Evolutionary conservation across 2,888 invertebrate species (phyloP).

Genomic region (Melanostoma scalare): DNA sequence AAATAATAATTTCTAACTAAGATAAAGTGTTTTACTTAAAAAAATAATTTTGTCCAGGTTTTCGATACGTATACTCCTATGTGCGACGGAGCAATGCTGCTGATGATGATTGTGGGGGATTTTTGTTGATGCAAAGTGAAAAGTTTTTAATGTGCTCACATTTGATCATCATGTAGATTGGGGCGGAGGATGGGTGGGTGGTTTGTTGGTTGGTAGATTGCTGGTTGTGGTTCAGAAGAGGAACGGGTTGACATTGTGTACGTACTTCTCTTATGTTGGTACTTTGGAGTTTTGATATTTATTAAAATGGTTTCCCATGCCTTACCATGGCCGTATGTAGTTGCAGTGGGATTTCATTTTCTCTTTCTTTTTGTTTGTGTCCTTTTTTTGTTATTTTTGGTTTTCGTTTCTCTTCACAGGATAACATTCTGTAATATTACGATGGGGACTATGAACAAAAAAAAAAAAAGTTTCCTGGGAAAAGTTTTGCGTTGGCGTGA

Average conservation of each 20-base stretch:
- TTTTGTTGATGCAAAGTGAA: constrained; percentile 66
- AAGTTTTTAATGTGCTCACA: constrained; percentile 68
- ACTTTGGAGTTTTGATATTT: constrained; percentile 50
- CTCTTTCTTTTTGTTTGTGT: constrained; percentile 3
- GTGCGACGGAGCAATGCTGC: not conserved
- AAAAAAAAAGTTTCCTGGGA: no score
- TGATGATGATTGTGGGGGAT: constrained; percentile 57
- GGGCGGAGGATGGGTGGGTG: constrained; percentile 28
- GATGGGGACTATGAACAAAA: no score
- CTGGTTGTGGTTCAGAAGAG: not conserved
- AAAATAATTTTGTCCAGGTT: no score
- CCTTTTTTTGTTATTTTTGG: not conserved
- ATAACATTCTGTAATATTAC: not conserved
- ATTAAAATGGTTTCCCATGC: constrained; percentile 52
- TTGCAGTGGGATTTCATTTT: constrained; percentile 34
- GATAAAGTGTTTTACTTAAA: no score
- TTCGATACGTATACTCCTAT: no score
- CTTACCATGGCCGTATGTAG: constrained; percentile 22
- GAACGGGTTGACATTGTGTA: constrained; percentile 21
- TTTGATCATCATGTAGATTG: constrained; percentile 56
- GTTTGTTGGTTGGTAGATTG: constrained; percentile 6
- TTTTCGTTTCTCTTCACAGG: constrained; percentile 27
- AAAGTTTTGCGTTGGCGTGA: no score
- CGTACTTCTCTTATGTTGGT: not conserved
- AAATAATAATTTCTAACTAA: no score